phyloP scores from a whole-genome alignment of 2,797 vertebrate genomes.

The Pseudochirops corinnae region DNA sequence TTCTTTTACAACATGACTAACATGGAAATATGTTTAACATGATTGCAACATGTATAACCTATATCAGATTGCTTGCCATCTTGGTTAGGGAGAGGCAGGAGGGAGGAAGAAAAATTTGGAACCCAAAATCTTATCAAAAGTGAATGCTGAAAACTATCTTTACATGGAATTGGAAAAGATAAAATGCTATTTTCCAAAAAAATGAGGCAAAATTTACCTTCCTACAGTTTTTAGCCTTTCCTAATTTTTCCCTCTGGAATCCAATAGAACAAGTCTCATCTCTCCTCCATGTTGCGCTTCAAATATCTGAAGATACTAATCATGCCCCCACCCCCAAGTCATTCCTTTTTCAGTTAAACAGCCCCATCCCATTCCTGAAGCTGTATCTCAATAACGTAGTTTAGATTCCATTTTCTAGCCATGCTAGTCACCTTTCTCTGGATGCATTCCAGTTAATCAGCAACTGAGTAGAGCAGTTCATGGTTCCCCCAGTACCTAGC shows the following conservation, averaged over 20 bases:
- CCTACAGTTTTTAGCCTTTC: not conserved
- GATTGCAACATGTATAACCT: not conserved
- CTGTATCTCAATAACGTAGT: not conserved
- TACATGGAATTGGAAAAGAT: not conserved
- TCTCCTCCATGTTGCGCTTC: not conserved
- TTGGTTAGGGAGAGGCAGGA: not conserved
- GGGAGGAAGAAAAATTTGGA: not conserved
- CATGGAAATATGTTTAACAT: not conserved
- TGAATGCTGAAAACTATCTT: not conserved
- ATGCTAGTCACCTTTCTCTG: too few relatives aligned
- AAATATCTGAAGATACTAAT: not conserved
- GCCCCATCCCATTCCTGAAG: not conserved
- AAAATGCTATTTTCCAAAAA: not conserved
- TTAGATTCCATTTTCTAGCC: too few relatives aligned
- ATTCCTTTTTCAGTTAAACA: not conserved
- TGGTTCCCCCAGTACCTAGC: too few relatives aligned
- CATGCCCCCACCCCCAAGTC: not conserved
- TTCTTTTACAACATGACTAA: not conserved
- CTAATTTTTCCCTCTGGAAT: not conserved
- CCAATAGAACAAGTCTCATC: not conserved
- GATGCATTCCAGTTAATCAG: too few relatives aligned
- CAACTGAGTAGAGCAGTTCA: too few relatives aligned
- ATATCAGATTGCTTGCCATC: not conserved
- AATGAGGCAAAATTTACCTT: not conserved
- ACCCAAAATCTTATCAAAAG: not conserved